Evolutionary conservation across 2,888 invertebrate genomes (phyloP), one percentile per base, ranked within the genome.

Genomic region (Elegia similella): DNA sequence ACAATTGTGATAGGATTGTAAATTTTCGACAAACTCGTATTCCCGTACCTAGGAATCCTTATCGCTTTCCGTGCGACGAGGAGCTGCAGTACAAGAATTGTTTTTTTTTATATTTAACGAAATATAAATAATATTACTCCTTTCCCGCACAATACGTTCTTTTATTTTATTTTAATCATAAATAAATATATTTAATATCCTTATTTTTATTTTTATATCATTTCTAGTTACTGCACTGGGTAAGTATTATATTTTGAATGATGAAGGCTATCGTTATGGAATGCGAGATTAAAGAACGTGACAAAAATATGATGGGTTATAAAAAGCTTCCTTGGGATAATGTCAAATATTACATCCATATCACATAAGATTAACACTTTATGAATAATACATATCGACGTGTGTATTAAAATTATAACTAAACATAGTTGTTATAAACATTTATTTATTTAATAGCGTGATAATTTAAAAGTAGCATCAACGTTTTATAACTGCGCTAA

Each of bases 341-440:
- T 62, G 56, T 56, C 60, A 56, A 54, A 61, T 62, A 60, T 62
- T 57, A 62, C 54, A 63, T 56, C 59, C 65, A 56, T 50, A 63
- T 60, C 65, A 63, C 65, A 62, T 59, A 62, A 52, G 44, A 29
- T 55, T 44, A 54, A 57, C 62, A 58, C 53, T 42, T 23, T 48
- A 42, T 59, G 63, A 62, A 65, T 65, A 62, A 56, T 62, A 61
- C 63, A 53, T 58, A 62, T 61, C 30, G 47, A 47, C 13, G n/a
- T 30, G 42, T 29, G 13, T 55, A 47, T 6, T 42, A 43, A 12
- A 52, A 38, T 43, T 16, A 32, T 44, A 38, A 43, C 29, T 12
- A 42, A 42, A 16, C 43, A 52, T 55, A n/a, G n/a, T 23, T 38
- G 38, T 17, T 13, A 7, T 12, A 13, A n/a, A n/a, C 16, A 52